phyloP scores from a whole-genome alignment of 2,797 vertebrate species.

The Poecile montanus region DNA sequence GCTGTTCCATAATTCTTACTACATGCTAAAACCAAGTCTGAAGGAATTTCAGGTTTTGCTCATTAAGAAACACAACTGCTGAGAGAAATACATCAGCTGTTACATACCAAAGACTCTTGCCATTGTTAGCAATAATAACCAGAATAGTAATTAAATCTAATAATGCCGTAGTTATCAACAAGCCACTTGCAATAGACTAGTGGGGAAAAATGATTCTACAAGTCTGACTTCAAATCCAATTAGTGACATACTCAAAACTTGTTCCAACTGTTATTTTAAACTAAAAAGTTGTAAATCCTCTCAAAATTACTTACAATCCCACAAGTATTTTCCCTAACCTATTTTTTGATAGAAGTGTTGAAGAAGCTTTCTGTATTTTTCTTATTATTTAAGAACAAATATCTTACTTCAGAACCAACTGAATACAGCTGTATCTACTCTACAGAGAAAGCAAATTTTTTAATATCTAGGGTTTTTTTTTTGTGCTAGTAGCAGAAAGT shows the following conservation, averaged over 20 bases:
- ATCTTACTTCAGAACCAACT: background rate
- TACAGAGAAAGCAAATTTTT: background rate
- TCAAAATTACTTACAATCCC: background rate
- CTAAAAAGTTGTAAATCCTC: background rate
- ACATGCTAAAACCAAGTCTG: background rate
- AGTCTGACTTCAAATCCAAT: background rate
- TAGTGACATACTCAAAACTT: background rate
- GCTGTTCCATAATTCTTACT: background rate
- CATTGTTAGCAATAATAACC: background rate
- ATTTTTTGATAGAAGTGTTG: background rate
- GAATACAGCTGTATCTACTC: background rate
- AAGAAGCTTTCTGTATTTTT: background rate
- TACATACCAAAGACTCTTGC: background rate
- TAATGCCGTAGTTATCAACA: background rate
- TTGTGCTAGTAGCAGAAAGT: background rate
- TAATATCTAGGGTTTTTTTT: background rate
- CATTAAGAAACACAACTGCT: background rate
- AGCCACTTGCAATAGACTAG: background rate
- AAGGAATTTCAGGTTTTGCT: background rate
- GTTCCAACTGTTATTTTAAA: background rate
- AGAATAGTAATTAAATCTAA: background rate
- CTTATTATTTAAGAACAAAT: background rate
- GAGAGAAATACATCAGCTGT: background rate
- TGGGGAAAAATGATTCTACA: background rate
- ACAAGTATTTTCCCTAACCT: background rate